Evolutionary conservation across 2,113 vertebrate genomes (phyloP).

Genomic region (Nettapus auritus): DNA sequence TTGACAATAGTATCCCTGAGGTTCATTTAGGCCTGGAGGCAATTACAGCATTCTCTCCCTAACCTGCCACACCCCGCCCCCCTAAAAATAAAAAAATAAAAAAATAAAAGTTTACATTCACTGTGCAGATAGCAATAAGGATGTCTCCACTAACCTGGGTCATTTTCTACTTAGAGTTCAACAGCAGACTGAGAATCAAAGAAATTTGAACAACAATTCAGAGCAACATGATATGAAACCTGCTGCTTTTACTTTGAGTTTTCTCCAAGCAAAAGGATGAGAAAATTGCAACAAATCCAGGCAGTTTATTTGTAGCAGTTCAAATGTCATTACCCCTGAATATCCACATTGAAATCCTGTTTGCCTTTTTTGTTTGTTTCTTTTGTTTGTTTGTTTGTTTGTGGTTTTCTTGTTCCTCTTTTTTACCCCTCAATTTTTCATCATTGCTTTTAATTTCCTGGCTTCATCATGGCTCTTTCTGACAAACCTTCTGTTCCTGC

Average conservation of each 20-base stretch:
- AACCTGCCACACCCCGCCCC: no score
- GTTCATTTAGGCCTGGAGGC: not conserved
- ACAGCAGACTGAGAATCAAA: not conserved
- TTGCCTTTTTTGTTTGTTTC: not conserved
- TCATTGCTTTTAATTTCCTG: constrained; percentile 23
- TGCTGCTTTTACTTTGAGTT: not conserved
- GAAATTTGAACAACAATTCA: not conserved
- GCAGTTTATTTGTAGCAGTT: not conserved
- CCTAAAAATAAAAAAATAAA: no score
- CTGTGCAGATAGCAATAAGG: not conserved
- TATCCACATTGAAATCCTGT: not conserved
- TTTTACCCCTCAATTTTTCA: not conserved
- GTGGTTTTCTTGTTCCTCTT: not conserved
- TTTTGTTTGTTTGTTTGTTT: not conserved
- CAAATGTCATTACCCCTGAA: not conserved
- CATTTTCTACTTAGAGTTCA: constrained; percentile 1
- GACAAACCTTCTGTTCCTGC: constrained; percentile 20
- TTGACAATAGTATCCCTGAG: not conserved
- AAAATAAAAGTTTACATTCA: not conserved
- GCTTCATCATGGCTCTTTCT: not conserved
- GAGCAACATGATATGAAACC: not conserved
- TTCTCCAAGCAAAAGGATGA: not conserved
- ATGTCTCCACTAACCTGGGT: not conserved
- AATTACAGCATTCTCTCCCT: not conserved
- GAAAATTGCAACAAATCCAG: not conserved